Conservation (phyloP, 2,888 invertebrate genomes). For the Sinohyriopsis cumingii region DNA sequence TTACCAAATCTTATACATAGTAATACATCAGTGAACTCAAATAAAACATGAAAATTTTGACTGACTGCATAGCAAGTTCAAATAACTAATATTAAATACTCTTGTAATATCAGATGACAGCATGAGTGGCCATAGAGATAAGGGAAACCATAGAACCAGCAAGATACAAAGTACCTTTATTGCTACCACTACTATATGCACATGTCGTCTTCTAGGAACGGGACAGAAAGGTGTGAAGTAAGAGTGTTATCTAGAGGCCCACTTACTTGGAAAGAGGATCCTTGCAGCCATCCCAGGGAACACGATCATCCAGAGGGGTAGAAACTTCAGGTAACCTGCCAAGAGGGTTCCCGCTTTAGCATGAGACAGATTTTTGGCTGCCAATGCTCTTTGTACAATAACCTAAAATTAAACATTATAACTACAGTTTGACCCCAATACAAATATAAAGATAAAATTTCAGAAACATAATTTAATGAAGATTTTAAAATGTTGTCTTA, state of each 20-base stretch:
- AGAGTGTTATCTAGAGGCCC: neutral
- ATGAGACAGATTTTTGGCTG: slow-evolving; percentile 74
- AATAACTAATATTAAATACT: too few relatives aligned
- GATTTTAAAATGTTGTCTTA: neutral
- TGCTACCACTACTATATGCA: too few relatives aligned
- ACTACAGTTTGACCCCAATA: neutral
- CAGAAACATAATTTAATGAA: neutral
- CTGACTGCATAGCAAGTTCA: too few relatives aligned
- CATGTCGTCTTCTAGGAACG: too few relatives aligned
- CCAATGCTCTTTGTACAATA: slow-evolving; percentile 74
- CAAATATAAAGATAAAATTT: neutral
- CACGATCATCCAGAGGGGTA: slow-evolving; percentile 73
- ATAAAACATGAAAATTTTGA: too few relatives aligned
- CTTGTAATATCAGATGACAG: too few relatives aligned
- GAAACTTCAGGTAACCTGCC: slow-evolving; percentile 73
- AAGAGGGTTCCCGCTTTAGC: slow-evolving; percentile 74
- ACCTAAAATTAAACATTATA: slow-evolving; percentile 65
- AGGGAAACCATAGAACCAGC: too few relatives aligned
- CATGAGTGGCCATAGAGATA: too few relatives aligned
- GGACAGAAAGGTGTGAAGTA: too few relatives aligned
- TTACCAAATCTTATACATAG: too few relatives aligned
- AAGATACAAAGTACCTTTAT: too few relatives aligned
- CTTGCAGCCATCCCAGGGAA: slow-evolving; percentile 74
- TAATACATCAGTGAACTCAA: too few relatives aligned
- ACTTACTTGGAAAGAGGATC: slow-evolving; percentile 72